Conservation (phyloP, 1,140 invertebrate species). For the Rhopalosiphum maidis region DNA sequence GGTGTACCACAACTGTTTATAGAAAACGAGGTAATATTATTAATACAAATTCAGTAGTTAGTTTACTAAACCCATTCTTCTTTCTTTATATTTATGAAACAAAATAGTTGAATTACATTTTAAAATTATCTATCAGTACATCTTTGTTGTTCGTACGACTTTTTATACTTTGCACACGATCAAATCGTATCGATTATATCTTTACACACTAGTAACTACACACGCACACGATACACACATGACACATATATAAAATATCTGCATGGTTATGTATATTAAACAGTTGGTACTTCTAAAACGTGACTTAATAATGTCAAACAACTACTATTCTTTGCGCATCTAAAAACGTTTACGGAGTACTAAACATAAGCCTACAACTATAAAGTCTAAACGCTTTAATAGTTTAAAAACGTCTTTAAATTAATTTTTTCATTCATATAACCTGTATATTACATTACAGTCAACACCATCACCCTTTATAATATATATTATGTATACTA, state of each 20-base stretch:
- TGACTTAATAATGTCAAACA: neutral
- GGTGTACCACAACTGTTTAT: conserved; percentile 43
- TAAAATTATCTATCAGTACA: neutral
- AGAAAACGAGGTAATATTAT: conserved; percentile 40
- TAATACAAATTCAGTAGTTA: neutral
- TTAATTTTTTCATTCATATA: neutral
- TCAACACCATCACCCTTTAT: neutral
- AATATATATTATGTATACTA: too few relatives aligned
- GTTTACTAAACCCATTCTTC: neutral
- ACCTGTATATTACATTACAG: neutral
- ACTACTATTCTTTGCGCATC: neutral
- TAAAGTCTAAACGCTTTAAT: neutral
- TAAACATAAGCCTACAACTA: neutral
- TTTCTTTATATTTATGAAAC: neutral
- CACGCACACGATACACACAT: too few relatives aligned
- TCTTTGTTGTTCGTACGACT: neutral
- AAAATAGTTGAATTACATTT: neutral
- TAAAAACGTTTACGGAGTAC: neutral
- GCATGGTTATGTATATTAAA: too few relatives aligned
- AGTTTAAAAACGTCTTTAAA: neutral
- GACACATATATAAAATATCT: too few relatives aligned
- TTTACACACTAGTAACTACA: too few relatives aligned
- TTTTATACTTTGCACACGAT: neutral
- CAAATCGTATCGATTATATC: neutral
- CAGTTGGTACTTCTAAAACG: neutral